phyloP scores from a whole-genome alignment of 2,797 vertebrate species.

The Avahi laniger region DNA sequence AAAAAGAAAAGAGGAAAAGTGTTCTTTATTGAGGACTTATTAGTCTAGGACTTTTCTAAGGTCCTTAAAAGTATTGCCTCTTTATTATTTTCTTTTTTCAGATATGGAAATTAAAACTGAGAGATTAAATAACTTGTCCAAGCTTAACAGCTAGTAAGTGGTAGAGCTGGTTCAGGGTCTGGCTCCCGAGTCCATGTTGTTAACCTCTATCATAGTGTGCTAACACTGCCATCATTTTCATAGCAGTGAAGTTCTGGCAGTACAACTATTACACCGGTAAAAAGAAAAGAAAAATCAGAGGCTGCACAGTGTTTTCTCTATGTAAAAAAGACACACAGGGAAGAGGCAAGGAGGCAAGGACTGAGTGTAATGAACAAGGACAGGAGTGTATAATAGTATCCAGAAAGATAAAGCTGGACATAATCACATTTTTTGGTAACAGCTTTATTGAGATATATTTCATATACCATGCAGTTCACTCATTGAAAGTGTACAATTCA shows the following conservation, averaged over 20 bases:
- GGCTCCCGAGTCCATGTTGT: not conserved
- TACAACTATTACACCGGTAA: not conserved
- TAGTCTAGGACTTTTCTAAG: not conserved
- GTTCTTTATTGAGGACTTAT: not conserved
- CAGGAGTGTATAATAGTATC: not conserved
- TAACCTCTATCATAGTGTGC: not conserved
- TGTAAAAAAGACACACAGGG: not conserved
- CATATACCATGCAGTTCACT: not conserved
- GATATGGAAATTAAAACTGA: not conserved
- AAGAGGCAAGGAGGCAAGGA: not conserved
- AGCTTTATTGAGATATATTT: not conserved
- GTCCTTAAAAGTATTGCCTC: not conserved
- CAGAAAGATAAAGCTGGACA: not conserved
- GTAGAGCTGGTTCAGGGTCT: not conserved
- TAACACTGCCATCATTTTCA: not conserved
- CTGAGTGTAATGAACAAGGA: not conserved
- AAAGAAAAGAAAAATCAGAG: not conserved
- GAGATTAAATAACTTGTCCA: not conserved
- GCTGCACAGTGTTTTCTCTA: not conserved
- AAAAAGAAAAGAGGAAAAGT: not conserved
- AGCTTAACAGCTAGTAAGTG: not conserved
- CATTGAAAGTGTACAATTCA: not conserved
- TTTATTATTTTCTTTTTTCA: slow-evolving; percentile 3
- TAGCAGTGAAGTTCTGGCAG: not conserved
- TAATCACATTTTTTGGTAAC: not conserved